These are phyloP conservation scores for Portunus trituberculatus DNA, from an alignment of 1,140 invertebrate genomes.

Conservation along the genomic window DNA sequence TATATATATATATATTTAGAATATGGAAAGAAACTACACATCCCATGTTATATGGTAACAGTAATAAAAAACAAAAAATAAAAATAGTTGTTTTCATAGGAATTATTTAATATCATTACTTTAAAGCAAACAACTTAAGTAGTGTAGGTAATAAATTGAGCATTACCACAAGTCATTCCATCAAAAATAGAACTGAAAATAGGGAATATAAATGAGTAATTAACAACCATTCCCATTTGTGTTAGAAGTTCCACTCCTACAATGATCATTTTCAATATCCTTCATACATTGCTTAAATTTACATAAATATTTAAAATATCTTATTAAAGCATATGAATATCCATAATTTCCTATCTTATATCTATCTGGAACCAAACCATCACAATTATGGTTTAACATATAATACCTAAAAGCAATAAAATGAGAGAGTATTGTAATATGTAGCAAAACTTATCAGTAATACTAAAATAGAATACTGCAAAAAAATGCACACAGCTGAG, in stretches of 20 bases:
- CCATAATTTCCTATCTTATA: neutral
- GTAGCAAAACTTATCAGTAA: neutral
- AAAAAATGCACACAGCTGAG: neutral
- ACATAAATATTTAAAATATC: conserved; percentile 3
- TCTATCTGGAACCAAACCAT: neutral
- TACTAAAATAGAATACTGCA: neutral
- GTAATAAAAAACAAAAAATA: neutral
- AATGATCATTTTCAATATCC: neutral
- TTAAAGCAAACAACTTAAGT: conserved; percentile 63
- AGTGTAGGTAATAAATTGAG: conserved; percentile 52
- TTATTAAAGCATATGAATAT: conserved; percentile 24
- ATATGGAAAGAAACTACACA: neutral
- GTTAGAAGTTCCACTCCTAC: neutral
- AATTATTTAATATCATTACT: conserved; percentile 9
- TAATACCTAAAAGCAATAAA: neutral
- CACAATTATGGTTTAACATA: neutral
- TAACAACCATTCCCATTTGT: neutral
- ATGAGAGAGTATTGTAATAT: neutral
- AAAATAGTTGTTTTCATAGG: neutral
- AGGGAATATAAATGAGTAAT: neutral
- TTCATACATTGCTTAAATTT: neutral
- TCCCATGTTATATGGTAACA: neutral
- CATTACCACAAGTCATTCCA: conserved; percentile 49
- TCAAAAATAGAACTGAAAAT: neutral
- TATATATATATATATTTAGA: too few relatives aligned